Conservation (phyloP, 2,797 vertebrate genomes). For the Galagoides demidoff region DNA sequence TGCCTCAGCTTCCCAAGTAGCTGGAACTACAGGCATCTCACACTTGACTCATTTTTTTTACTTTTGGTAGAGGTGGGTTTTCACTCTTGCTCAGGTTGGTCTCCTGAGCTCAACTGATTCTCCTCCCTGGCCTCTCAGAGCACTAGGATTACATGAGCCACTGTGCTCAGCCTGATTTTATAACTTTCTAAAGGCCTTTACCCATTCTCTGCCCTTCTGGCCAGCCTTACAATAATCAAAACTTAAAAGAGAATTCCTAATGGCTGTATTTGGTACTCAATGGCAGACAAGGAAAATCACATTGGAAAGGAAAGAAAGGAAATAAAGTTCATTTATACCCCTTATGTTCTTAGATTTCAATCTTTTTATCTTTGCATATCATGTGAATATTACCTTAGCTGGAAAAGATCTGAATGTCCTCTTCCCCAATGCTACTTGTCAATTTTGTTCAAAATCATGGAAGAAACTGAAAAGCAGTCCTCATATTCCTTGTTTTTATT, state of each 20-base stretch:
- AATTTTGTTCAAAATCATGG: constrained; percentile 59
- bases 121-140: too few species aligned
- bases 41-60: too few species aligned
- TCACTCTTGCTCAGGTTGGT: too few species aligned
- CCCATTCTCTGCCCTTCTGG: background rate
- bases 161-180: background rate
- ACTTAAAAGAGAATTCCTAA: constrained; percentile 54
- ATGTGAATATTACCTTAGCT: constrained; percentile 10
- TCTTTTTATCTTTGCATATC: constrained; percentile 50
- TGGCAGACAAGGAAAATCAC: constrained; percentile 32
- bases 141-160: too few species aligned
- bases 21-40: too few species aligned
- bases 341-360: constrained; percentile 50
- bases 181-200: background rate
- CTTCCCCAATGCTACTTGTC: background rate
- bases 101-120: too few species aligned
- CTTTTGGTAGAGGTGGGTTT: too few species aligned
- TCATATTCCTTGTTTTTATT: constrained; percentile 23
- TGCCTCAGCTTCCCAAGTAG: too few species aligned
- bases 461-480: constrained; percentile 54
- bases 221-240: constrained; percentile 64
- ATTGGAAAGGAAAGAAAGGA: constrained; percentile 50
- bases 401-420: constrained; percentile 34
- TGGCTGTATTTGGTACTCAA: background rate
- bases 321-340: constrained; percentile 12